Percentiles rank a stretch among this genome's conserved stretches.
phyloP scores from a whole-genome alignment of 2,113 vertebrate genomes.

The Danionella cerebrum region DNA sequence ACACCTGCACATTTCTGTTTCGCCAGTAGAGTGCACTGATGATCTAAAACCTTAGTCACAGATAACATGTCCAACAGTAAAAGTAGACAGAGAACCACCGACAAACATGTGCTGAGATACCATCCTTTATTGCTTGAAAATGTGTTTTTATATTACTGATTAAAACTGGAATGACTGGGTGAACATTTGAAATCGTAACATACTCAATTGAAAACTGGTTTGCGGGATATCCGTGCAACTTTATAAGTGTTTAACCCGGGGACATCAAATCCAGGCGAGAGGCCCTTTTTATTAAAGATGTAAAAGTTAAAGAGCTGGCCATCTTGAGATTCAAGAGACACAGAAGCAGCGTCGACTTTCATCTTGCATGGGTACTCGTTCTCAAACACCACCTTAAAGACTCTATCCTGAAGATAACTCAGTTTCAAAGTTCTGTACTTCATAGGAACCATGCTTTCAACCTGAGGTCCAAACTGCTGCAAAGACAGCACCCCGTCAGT shows the following conservation, averaged over 20 bases:
- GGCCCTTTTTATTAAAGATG: conserved; percentile 64
- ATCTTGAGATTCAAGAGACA: conserved; percentile 83
- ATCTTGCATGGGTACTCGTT: conserved; percentile 79
- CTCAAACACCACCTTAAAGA: conserved; percentile 81
- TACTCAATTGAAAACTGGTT: conserved; percentile 70
- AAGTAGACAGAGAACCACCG: too few relatives aligned
- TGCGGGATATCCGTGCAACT: conserved; percentile 66
- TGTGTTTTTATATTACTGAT: too few relatives aligned
- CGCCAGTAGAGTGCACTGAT: too few relatives aligned
- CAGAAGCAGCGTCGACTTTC: conserved; percentile 68
- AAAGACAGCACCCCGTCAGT: conserved; percentile 67
- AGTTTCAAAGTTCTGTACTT: conserved; percentile 74
- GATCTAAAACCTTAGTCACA: too few relatives aligned
- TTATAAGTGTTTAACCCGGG: conserved; percentile 85
- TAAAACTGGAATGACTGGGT: too few relatives aligned
- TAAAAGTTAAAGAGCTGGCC: conserved; percentile 84
- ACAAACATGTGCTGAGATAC: too few relatives aligned
- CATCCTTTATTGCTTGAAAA: too few relatives aligned
- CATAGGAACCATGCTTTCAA: conserved; percentile 71
- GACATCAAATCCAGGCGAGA: conserved; percentile 81
- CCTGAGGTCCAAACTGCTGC: conserved; percentile 84
- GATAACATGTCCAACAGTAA: too few relatives aligned
- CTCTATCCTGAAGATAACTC: conserved; percentile 75
- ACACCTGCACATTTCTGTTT: too few relatives aligned
- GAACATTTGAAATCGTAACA: too few relatives aligned